phyloP scores from a whole-genome alignment of 2,113 vertebrate species.

The Petrocephalus zakoni region DNA sequence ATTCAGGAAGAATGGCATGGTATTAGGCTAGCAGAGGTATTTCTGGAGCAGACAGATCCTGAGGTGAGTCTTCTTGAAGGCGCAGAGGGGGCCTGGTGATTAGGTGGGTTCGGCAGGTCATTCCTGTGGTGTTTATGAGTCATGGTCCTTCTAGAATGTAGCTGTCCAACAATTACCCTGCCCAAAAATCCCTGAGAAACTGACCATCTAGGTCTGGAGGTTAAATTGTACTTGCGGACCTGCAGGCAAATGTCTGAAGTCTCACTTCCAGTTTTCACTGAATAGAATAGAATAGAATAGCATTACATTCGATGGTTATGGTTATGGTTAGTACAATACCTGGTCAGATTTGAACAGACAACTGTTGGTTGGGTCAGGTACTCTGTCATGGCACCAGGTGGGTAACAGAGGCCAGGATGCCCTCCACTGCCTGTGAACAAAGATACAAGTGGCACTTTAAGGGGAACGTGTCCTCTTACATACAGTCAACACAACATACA shows the following conservation, averaged over 20 bases:
- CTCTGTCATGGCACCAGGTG: constrained; percentile 30
- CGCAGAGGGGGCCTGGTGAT: not conserved
- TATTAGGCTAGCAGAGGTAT: not conserved
- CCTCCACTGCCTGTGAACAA: not conserved
- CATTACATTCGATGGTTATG: not conserved
- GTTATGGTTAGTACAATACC: constrained; percentile 5
- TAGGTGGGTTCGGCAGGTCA: not conserved
- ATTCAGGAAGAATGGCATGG: not conserved
- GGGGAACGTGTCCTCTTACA: not conserved
- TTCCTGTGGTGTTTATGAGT: not conserved
- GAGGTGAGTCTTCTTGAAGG: not conserved
- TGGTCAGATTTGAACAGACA: constrained; percentile 42
- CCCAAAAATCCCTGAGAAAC: not conserved
- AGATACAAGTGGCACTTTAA: not conserved
- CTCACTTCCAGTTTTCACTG: not conserved
- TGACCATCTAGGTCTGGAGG: not conserved
- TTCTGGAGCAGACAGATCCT: not conserved
- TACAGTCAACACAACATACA: not conserved
- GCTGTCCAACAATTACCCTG: not conserved
- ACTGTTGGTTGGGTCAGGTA: constrained; percentile 58
- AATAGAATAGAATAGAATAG: not conserved
- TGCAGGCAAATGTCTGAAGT: not conserved
- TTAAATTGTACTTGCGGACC: not conserved
- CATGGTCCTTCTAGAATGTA: not conserved
- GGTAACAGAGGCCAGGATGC: not conserved